Evolutionary conservation across 2,797 vertebrate species (phyloP).

Genomic region (Tamandua tetradactyla): DNA sequence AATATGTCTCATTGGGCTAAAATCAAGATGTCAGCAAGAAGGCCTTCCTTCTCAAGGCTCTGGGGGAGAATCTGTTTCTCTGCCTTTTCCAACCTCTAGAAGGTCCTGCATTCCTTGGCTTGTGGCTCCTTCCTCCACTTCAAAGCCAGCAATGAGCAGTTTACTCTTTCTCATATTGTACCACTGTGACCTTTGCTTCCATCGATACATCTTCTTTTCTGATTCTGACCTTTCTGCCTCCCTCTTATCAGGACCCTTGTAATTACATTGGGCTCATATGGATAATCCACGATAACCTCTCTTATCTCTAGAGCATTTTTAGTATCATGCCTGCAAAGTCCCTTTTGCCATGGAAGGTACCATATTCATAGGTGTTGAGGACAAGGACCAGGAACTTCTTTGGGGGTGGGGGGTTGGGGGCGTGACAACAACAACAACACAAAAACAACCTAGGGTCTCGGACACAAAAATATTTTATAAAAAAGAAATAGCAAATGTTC

Average conservation of each 20-base stretch:
- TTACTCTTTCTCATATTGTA: background rate
- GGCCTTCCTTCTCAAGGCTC: background rate
- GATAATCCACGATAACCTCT: background rate
- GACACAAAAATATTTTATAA: background rate
- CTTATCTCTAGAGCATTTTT: background rate
- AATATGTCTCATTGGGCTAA: background rate
- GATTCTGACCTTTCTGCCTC: background rate
- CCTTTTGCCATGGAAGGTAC: background rate
- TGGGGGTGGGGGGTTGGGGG: too few species aligned
- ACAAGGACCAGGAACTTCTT: background rate
- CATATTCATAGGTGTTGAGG: background rate
- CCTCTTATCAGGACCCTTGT: background rate
- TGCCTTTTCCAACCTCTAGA: background rate
- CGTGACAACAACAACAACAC: too few species aligned
- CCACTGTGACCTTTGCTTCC: background rate
- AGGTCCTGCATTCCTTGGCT: background rate
- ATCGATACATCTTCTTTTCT: background rate
- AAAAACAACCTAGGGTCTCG: background rate
- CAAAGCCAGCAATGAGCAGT: background rate
- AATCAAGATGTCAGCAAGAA: background rate
- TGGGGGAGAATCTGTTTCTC: background rate
- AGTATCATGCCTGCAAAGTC: background rate
- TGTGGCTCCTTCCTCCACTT: background rate
- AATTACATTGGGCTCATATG: background rate
- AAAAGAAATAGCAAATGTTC: background rate